Base-by-base conservation (phyloP, 2,888 invertebrate genomes). In the Mythimna lalbum region DNA sequence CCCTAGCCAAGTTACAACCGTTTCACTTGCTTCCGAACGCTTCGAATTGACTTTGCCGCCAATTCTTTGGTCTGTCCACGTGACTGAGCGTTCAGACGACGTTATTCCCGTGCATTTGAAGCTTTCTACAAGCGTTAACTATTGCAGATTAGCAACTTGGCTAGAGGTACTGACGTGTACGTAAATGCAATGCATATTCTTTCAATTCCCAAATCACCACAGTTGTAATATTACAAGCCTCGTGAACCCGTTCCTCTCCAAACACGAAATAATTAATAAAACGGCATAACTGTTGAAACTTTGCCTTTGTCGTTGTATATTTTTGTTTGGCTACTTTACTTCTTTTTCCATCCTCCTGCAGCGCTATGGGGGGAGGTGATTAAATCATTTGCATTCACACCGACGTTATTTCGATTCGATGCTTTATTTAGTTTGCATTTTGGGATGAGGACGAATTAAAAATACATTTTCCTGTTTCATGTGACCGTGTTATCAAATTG, bases 371-470 rank as follows among this genome's bases (percentile, higher is more conserved):
- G 81, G 72, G 76, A 86, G 82, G 86, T 87, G 88, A 90, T 90
- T 90, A 90, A 88, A 89, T 87, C 85, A 90, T 90, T 91, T 88
- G 84, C 86, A 80, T 78, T 81, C 82, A 73, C 73, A 82, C 78
- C 83, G 81, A 77, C 85, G 85, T 75, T 82, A 86, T 86, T 86
- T 83, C 82, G 76, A 85, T 81, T 83, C 82, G 72, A 80, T 62
- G 57, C 69, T 73, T 74, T 71, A 71, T 80, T 82, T 83, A 81
- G 80, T 82, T 80, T 69, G 73, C 78, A 82, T 81, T 78, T 81
- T 57, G 65, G 65, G 27, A 78, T 61, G 73, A 53, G 65, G 78
- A 66, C 56, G 73, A 73, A 78, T 79, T 80, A 78, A 81, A 78
- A 73, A 81, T 78, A 64, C 52, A 59, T 73, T 73, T 49, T 39